Base-by-base conservation (phyloP, 2,797 vertebrate genomes). In the Pangasius larnaudii region DNA sequence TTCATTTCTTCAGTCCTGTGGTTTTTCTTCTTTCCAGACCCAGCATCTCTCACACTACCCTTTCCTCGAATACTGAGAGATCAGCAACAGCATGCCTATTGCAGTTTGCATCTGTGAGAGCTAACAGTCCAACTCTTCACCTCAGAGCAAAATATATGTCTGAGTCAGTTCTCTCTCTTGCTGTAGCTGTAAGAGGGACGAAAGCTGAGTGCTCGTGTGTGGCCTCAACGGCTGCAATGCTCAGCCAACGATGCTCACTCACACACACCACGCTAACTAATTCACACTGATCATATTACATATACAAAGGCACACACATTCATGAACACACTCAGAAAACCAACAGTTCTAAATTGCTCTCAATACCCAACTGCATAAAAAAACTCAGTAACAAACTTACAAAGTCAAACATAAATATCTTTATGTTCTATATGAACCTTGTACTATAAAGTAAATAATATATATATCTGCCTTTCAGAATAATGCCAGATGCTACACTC, bases 51-150 rank as follows among this genome's bases (percentile, higher is more conserved):
- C 33, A 80, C 53, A 30, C 46, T 30, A 77, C 13, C 39, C 30
- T 75, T 86, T 82, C 84, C 58, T 65, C 46, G 27, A 65, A 56
- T 56, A 82, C 30, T 88, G n/a, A 89, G 33, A 63, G 53, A 80
- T 77, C 59, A 85, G 84, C 92, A 91, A 92, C 91, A 92, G 86
- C 90, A 92, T 89, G 84, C 67, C 86, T 91, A 92, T 91, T 85
- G 13, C 86, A 91, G 95, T 95, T 95, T 93, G 91, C 93, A 95
- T 95, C 91, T 94, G 93, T 93, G 93, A 94, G 93, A 94, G 92
- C 89, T 91, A 96, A 95, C 93, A 95, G 95, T 94, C 94, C 93
- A 94, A 91, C 92, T 94, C 92, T 93, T 94, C 91, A 79, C 88
- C 71, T 84, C 61, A 65, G 19, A 56, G 72, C 22, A 56, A 84